These are phyloP conservation scores for Euglossa dilemma DNA, from an alignment of 1,140 invertebrate species.

Conservation along the genomic window DNA sequence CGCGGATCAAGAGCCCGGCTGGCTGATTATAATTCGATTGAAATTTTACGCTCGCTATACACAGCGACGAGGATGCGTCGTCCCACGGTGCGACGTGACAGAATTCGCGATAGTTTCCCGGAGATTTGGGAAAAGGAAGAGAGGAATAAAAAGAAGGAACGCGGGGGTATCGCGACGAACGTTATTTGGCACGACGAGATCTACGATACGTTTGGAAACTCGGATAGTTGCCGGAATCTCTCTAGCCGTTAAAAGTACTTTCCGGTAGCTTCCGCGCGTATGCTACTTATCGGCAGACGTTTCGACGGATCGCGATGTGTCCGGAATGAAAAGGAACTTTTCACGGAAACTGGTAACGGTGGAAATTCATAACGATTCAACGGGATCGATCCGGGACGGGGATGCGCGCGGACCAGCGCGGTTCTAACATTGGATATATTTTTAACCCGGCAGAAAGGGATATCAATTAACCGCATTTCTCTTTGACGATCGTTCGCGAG, in stretches of 20 bases:
- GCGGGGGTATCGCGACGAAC: too few relatives aligned
- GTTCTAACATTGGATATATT: slow-evolving; percentile 17
- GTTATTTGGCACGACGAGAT: too few relatives aligned
- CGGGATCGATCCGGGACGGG: neutral
- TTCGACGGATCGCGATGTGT: neutral
- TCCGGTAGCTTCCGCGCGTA: too few relatives aligned
- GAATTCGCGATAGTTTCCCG: neutral
- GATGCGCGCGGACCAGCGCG: neutral
- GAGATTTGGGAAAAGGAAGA: neutral
- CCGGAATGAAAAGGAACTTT: neutral
- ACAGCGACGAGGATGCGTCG: neutral
- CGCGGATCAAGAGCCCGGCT: neutral
- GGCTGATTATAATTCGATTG: neutral
- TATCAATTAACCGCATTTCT: slow-evolving; percentile 50
- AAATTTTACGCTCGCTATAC: neutral
- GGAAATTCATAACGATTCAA: neutral
- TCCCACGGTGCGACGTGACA: neutral
- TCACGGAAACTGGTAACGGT: neutral
- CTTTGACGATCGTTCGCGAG: slow-evolving; percentile 37
- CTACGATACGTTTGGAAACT: neutral
- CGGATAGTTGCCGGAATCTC: neutral
- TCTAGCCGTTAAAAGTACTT: neutral
- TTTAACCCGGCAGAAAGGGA: neutral
- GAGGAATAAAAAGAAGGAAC: neutral
- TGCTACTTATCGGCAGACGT: neutral